A percentile compares a stretch with the other conserved stretches of the same genome.
Conservation (phyloP, 2,888 invertebrate species). For the Nymphalis urticae region DNA sequence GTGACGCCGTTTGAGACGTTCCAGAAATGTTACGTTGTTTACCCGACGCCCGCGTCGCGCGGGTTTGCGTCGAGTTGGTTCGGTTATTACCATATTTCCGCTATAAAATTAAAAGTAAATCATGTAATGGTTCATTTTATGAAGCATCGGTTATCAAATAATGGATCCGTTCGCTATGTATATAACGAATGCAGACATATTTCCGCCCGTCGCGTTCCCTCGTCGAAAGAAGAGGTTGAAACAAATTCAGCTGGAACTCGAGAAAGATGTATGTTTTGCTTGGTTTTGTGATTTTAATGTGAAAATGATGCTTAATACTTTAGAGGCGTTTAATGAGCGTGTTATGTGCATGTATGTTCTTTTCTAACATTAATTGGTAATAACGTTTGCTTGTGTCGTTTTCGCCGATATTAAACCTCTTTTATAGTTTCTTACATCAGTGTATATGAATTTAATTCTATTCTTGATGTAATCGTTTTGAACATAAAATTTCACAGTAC, state of each 20-base stretch:
- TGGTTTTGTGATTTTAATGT: constrained; percentile 13
- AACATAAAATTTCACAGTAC: neutral
- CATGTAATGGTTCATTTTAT: constrained; percentile 43
- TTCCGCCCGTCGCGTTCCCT: constrained; percentile 71
- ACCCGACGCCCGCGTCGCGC: constrained; percentile 55
- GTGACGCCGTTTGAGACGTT: constrained; percentile 75
- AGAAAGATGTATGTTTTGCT: constrained; percentile 51
- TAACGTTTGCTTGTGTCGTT: constrained; percentile 15
- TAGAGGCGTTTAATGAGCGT: constrained; percentile 17
- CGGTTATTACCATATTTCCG: constrained; percentile 52
- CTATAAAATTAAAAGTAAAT: constrained; percentile 53
- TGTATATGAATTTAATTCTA: neutral
- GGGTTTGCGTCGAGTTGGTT: constrained; percentile 58
- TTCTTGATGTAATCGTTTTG: neutral
- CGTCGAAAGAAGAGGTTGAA: constrained; percentile 74
- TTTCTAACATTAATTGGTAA: constrained; percentile 15
- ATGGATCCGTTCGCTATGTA: constrained; percentile 78
- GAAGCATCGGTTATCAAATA: constrained; percentile 40
- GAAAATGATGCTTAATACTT: constrained; percentile 12
- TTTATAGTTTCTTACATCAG: constrained; percentile 1
- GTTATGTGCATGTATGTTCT: constrained; percentile 22
- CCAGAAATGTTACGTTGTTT: constrained; percentile 69
- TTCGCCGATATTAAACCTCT: constrained; percentile 6
- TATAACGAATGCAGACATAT: constrained; percentile 67
- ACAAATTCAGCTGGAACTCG: constrained; percentile 65